These are phyloP conservation scores for Uloborus plumipes DNA, from an alignment of 2,888 invertebrate species.

Conservation along the genomic window DNA sequence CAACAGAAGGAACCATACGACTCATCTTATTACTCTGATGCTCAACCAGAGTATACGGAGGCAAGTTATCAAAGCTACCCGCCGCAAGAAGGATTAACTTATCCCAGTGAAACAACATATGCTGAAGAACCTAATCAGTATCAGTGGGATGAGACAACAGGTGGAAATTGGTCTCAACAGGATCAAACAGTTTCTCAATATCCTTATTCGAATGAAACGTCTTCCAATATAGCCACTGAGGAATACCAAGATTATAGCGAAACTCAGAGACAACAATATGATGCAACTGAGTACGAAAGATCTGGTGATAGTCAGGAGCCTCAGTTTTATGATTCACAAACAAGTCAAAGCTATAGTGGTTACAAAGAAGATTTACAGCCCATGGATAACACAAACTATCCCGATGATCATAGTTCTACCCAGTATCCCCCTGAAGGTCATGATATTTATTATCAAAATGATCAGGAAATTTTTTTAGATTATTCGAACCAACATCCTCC, in stretches of 20 bases:
- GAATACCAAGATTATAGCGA: conserved; percentile 20
- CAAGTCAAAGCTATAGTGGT: conserved; percentile 8
- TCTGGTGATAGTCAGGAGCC: conserved; percentile 8
- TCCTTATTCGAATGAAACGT: conserved; percentile 11
- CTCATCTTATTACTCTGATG: too few species aligned
- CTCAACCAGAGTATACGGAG: neutral
- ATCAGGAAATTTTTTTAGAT: neutral
- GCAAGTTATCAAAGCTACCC: conserved; percentile 27
- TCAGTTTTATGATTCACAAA: conserved; percentile 33
- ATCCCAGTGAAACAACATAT: neutral
- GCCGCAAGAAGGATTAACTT: neutral
- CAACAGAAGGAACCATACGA: conserved; percentile 4
- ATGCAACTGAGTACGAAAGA: conserved; percentile 7
- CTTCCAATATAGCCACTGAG: conserved; percentile 2
- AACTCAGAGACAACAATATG: conserved; percentile 11
- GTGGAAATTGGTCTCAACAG: conserved; percentile 26
- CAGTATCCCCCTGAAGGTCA: conserved; percentile 1
- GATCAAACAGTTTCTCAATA: conserved; percentile 15
- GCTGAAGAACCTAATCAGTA: conserved; percentile 5
- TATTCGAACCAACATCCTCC: conserved; percentile 8
- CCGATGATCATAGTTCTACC: neutral
- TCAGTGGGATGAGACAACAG: conserved; percentile 21
- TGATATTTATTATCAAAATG: conserved; percentile 9
- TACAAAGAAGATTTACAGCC: conserved; percentile 9
- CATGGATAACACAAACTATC: conserved; percentile 1